phyloP scores from a whole-genome alignment of 2,888 invertebrate genomes.

The Plagodis dolabraria region DNA sequence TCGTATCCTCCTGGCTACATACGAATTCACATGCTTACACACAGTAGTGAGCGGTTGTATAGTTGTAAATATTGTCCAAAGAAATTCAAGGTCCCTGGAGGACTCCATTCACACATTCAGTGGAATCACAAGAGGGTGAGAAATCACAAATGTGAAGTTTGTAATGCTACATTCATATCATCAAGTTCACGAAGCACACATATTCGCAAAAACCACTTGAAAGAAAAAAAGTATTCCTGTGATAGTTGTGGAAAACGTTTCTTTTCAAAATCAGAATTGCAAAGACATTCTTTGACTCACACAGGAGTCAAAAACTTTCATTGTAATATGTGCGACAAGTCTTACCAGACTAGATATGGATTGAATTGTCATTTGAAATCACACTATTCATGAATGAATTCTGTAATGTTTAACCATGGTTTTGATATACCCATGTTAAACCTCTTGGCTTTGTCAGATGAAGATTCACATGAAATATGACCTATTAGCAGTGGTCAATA shows the following conservation, averaged over 20 bases:
- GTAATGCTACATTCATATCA: conserved; percentile 77
- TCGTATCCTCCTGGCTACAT: conserved; percentile 80
- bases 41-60: conserved; percentile 68
- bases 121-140: conserved; percentile 80
- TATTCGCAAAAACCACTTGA: conserved; percentile 75
- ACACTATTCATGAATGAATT: conserved; percentile 48
- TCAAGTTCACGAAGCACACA: conserved; percentile 77
- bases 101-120: conserved; percentile 72
- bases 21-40: conserved; percentile 76
- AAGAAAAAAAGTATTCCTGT: conserved; percentile 78
- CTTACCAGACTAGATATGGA: conserved; percentile 78
- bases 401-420: not conserved
- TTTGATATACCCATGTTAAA: not conserved
- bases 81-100: conserved; percentile 77
- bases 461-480: too few species aligned
- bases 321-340: conserved; percentile 77
- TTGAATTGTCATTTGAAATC: conserved; percentile 79
- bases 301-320: conserved; percentile 80
- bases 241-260: conserved; percentile 76
- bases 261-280: conserved; percentile 76
- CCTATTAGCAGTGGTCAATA: too few species aligned
- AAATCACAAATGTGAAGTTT: conserved; percentile 77
- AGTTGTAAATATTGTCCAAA: conserved; percentile 79
- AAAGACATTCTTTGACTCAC: conserved; percentile 75
- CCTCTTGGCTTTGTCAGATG: too few species aligned